Evolutionary conservation across 2,113 vertebrate genomes (phyloP).

Genomic region (Eira barbara): DNA sequence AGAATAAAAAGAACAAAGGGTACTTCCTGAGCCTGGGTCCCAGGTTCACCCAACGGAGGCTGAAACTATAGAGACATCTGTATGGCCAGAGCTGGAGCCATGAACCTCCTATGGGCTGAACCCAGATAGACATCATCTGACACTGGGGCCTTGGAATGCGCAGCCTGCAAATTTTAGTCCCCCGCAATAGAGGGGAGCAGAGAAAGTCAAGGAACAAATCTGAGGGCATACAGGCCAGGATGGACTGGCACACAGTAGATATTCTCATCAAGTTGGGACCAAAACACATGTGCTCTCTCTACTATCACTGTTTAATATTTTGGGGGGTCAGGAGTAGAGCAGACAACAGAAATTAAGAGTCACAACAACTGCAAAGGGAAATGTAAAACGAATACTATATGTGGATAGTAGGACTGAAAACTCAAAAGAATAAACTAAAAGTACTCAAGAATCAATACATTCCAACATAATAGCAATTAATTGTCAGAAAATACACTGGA

Average conservation of each 20-base stretch:
- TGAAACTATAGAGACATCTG: background rate
- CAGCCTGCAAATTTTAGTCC: background rate
- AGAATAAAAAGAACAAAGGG: background rate
- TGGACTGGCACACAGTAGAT: background rate
- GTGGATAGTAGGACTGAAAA: background rate
- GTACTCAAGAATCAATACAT: background rate
- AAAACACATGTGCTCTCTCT: background rate
- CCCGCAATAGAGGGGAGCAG: background rate
- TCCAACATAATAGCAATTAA: background rate
- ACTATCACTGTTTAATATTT: background rate
- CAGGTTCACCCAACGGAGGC: background rate
- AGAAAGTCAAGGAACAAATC: background rate
- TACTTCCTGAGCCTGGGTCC: background rate
- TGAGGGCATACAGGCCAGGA: background rate
- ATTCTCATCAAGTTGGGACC: background rate
- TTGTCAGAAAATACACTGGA: background rate
- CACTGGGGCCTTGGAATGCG: background rate
- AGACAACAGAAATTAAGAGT: background rate
- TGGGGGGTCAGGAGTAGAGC: background rate
- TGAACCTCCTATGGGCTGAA: background rate
- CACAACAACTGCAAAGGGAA: background rate
- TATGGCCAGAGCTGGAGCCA: background rate
- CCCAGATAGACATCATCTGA: background rate
- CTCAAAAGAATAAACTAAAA: background rate
- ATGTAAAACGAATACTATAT: background rate